phyloP scores from a whole-genome alignment of 2,797 vertebrate species.

The Tarsius wallacei region DNA sequence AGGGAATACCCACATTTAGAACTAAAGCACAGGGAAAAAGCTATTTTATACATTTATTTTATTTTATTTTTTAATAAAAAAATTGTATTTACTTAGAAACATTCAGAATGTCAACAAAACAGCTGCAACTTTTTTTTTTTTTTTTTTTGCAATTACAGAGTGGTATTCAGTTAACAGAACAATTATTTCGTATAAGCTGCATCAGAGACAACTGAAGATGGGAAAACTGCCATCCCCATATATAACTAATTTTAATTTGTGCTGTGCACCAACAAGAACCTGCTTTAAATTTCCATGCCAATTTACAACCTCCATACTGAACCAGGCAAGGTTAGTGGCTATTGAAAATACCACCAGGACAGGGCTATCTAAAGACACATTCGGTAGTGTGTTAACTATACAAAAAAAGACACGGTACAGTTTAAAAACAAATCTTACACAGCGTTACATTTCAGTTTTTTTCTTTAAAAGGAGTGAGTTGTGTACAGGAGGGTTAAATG shows the following conservation, averaged over 20 bases:
- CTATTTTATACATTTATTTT: background rate
- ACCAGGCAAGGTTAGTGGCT: constrained; percentile 96
- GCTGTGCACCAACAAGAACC: constrained; percentile 96
- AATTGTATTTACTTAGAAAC: too few relatives aligned
- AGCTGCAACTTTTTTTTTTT: too few relatives aligned
- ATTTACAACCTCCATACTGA: constrained; percentile 95
- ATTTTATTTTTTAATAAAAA: too few relatives aligned
- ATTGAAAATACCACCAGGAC: constrained; percentile 95
- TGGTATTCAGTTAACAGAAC: too few relatives aligned
- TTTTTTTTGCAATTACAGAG: too few relatives aligned
- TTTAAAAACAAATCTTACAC: constrained; percentile 99
- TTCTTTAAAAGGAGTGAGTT: constrained; percentile 96
- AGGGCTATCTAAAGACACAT: constrained; percentile 95
- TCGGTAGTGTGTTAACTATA: constrained; percentile 99
- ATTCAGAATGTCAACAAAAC: too few relatives aligned
- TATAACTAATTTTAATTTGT: too few relatives aligned
- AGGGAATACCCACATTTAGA: background rate
- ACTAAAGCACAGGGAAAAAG: background rate
- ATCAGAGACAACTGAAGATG: too few relatives aligned
- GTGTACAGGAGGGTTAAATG: constrained; percentile 97
- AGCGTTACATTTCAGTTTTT: constrained; percentile 94
- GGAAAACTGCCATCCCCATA: too few relatives aligned
- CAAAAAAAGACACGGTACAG: constrained; percentile 98
- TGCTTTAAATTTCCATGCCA: constrained; percentile 94
- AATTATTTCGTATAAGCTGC: too few relatives aligned